Evolutionary conservation across 2,113 vertebrate species (phyloP), one percentile per base, ranked within the genome.

Genomic region (Coryphaenoides rupestris): DNA sequence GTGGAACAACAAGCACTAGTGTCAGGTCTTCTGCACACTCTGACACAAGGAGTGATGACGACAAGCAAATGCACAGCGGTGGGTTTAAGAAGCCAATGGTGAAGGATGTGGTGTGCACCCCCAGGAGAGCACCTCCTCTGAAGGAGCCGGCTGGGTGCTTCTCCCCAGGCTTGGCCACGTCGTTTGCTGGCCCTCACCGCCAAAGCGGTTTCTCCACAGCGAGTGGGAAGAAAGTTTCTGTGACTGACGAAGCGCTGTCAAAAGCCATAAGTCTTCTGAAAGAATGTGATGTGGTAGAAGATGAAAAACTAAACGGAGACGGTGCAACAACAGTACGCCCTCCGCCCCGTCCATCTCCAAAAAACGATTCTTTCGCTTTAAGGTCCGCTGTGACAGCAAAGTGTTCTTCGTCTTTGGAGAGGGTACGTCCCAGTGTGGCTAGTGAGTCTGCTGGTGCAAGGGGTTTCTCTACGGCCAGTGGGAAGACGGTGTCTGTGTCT

Each of bases 401-500:
- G 33, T 40, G 5, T 40, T 10, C 33, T 40, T 40, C 33, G 9
- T 40, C 33, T 40, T 54, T 19, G 19, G 21, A 54, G 52, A 54
- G 19, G 19, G 52, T 54, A 19, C n/a, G 52, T n/a, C 21, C 52
- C 19, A 19, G n/a, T 54, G 52, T 21, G 9, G 21, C 19, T 21
- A 19, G 52, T 54, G 52, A 54, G n/a, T 19, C 12, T 1, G 19
- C n/a, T 21, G 55, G 17, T 17, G 62, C 50, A 14, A 40, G 60
- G 70, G 89, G 88, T 10, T 93, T 93, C 78, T 92, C 73, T 74
- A 91, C 89, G 58, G 90, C 88, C 71, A 89, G 86, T 77, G 90
- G 89, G 68, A 92, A 91, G 72, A 72, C 50, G 0, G 89, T 92
- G 21, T 52, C 59, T 1, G 21, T 92, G 46, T 93, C 91, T 67